Evolutionary conservation across 2,113 vertebrate species (phyloP).

Genomic region (Dryoscopus gambensis): DNA sequence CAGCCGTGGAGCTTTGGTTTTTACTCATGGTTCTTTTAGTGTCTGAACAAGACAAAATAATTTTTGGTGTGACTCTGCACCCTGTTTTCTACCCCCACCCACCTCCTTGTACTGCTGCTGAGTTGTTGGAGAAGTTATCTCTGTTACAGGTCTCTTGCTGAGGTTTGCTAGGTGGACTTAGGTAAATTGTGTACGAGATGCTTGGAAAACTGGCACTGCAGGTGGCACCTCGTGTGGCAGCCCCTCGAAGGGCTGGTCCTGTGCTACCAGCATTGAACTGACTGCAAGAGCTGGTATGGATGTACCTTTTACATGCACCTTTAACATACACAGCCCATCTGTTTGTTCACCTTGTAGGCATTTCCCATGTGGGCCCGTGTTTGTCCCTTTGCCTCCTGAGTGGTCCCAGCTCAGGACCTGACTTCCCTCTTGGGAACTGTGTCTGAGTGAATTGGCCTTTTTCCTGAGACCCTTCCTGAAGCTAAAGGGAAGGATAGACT

Average conservation of each 20-base stretch:
- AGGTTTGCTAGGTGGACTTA: background rate
- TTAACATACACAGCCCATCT: background rate
- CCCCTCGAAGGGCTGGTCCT: fast-evolving
- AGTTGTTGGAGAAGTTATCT: background rate
- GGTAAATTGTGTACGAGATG: background rate
- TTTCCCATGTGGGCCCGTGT: fast-evolving
- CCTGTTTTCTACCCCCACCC: background rate
- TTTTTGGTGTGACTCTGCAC: background rate
- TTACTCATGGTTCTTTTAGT: background rate
- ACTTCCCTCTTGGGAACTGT: background rate
- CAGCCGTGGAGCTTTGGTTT: background rate
- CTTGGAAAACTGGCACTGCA: background rate
- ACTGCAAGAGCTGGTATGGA: background rate
- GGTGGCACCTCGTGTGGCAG: background rate
- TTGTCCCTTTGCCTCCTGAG: background rate
- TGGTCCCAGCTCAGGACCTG: background rate
- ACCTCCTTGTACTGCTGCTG: background rate
- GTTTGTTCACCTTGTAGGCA: background rate
- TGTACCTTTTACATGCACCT: background rate
- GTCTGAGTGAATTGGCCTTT: background rate
- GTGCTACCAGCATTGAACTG: background rate
- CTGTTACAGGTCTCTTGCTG: background rate
- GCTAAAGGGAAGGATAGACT: background rate
- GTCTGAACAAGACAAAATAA: background rate
- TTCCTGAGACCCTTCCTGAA: background rate